Conservation (phyloP, 2,113 vertebrate genomes). For the Verasper variegatus region DNA sequence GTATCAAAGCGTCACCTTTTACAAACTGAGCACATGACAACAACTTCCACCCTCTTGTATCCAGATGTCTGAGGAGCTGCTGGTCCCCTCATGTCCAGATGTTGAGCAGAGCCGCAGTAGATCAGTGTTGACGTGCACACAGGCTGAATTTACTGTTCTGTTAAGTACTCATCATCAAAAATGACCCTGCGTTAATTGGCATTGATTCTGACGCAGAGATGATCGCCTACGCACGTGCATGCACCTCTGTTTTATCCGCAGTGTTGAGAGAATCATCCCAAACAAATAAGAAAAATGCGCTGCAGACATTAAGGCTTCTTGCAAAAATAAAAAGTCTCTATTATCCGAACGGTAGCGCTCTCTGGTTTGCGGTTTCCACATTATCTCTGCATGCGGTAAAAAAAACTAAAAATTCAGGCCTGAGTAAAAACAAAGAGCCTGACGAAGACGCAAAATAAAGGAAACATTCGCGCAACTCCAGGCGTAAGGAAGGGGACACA, state of each 20-base stretch:
- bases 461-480: slow-evolving; percentile 75
- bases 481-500: slow-evolving; percentile 82
- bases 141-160: neutral
- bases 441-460: slow-evolving; percentile 56
- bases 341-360: slow-evolving; percentile 14
- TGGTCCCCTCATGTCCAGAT: neutral
- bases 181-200: neutral
- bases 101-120: neutral
- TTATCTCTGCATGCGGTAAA: no score
- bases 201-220: no score
- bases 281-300: neutral
- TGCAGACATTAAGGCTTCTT: neutral
- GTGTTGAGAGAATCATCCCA: slow-evolving; percentile 30
- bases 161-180: no score
- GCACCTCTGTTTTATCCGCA: slow-evolving; percentile 34
- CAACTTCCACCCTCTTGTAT: neutral
- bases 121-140: neutral
- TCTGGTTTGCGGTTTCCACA: neutral
- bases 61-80: neutral
- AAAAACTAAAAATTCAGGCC: neutral
- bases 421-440: slow-evolving; percentile 15
- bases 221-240: slow-evolving; percentile 41
- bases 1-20: neutral
- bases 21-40: neutral
- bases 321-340: neutral